Evolutionary conservation across 2,797 vertebrate genomes (phyloP), one percentile per base, ranked within the genome.

Genomic region (Enteromius argenteus): DNA sequence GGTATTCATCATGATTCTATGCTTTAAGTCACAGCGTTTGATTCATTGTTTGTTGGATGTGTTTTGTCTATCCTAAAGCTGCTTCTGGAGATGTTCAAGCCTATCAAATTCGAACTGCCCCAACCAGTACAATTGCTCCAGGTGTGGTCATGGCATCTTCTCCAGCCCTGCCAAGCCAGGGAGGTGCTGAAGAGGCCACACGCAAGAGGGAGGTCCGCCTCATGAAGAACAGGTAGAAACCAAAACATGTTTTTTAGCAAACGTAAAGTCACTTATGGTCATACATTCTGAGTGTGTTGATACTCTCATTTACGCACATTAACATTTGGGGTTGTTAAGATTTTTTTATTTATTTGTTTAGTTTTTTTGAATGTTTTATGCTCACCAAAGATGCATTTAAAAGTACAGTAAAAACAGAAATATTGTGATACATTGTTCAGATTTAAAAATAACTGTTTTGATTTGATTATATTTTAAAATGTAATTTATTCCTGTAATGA

Each of bases 61-160:
- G 1, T 39, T 89, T 0, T 9, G 0, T 5, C 17, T 0, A 4
- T n/a, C 84, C 82, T 46, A 8, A 89, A 99, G 97, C 97, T 83
- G 97, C 98, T 89, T 98, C 98, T 6, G 98, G 98, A 81, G 98
- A 99, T 3, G 98, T 99, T 84, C 98, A 99, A 90, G 97, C 98
- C 9, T 99, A 99, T 91, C 98, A 99, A 94, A 99, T 99, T 85
- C 97, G 98, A 90, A 98, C 98, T 0, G 96, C 97, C 14, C 96
- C 97, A 3, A 96, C 97, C 84, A 98, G 96, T 93, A 96, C 97
- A 90, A 97, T 99, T 72, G 96, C 97, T 27, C 95, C 97, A 0
- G 97, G 98, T 8, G 97, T 99, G 1, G 98, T 99, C 84, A 99
- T 99, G 98, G 96, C 98, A 0, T 97, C 98, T 1, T 99, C 97